Conservation (phyloP, 2,113 vertebrate species). For the Neofelis nebulosa region DNA sequence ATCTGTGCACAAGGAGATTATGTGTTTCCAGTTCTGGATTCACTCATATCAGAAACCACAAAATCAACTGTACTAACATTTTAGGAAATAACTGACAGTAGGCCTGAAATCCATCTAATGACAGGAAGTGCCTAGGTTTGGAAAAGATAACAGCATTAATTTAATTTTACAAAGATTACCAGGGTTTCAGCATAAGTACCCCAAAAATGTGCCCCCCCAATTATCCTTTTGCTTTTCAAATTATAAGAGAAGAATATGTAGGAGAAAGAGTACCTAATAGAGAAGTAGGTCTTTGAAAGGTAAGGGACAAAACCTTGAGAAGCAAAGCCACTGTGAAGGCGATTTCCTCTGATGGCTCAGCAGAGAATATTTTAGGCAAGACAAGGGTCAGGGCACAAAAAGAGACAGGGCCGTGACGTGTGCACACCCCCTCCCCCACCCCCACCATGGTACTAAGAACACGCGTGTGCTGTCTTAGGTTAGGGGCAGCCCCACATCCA, state of each 20-base stretch:
- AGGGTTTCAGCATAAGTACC: neutral
- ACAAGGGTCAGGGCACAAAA: neutral
- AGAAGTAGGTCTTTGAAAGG: neutral
- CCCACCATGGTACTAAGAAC: neutral
- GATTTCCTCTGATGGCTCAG: neutral
- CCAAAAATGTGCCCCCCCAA: neutral
- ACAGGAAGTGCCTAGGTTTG: neutral
- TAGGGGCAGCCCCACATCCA: neutral
- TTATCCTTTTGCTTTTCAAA: neutral
- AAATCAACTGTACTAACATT: neutral
- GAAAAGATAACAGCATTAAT: neutral
- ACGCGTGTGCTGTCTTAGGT: neutral
- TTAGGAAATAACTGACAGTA: neutral
- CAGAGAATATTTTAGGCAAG: neutral
- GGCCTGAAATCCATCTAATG: neutral
- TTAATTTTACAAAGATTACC: constrained; percentile 6
- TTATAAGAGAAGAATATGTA: neutral
- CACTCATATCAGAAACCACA: constrained; percentile 29
- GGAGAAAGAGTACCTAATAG: neutral
- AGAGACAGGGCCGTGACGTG: neutral
- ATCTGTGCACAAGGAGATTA: neutral
- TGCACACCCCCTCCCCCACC: neutral
- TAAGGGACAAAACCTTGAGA: neutral
- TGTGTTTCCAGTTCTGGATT: constrained; percentile 24
- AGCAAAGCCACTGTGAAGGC: neutral